Percentiles rank a stretch among this genome's conserved stretches.
These are phyloP conservation scores for Cephalophus harveyi DNA, from an alignment of 2,113 vertebrate species.

Conservation along the genomic window DNA sequence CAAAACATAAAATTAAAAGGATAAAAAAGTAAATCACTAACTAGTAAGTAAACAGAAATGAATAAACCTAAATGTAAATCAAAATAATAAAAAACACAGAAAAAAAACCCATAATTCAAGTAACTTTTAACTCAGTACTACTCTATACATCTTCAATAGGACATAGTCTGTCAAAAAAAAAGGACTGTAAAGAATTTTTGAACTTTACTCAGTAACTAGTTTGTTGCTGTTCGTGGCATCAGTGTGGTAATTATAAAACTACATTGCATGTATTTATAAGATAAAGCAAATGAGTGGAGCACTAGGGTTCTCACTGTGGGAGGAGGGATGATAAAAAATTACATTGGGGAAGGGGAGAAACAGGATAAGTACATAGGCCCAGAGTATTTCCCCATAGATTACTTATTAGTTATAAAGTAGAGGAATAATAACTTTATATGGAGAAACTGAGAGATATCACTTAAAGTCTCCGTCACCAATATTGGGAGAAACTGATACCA, in stretches of 20 bases:
- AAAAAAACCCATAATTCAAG: background rate
- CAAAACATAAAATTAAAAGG: background rate
- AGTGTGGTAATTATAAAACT: background rate
- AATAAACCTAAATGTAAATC: background rate
- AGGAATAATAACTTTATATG: background rate
- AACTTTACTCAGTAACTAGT: background rate
- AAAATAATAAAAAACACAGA: background rate
- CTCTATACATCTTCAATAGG: background rate
- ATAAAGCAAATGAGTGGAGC: background rate
- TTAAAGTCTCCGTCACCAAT: background rate
- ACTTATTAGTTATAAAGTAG: background rate
- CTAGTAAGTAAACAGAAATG: background rate
- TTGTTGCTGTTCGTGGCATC: background rate
- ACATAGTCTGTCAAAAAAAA: background rate
- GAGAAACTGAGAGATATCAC: background rate
- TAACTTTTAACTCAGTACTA: background rate
- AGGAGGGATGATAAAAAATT: background rate
- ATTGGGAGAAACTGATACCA: background rate
- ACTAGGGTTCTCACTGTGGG: background rate
- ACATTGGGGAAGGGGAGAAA: background rate
- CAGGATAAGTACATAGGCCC: background rate
- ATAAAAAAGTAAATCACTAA: background rate
- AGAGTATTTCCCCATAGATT: background rate
- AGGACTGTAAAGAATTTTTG: background rate
- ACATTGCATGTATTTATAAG: background rate